A percentile compares a stretch with the other conserved stretches of the same genome.
Evolutionary conservation across 2,797 vertebrate species (phyloP).

Genomic region (Gadopsis marmoratus): DNA sequence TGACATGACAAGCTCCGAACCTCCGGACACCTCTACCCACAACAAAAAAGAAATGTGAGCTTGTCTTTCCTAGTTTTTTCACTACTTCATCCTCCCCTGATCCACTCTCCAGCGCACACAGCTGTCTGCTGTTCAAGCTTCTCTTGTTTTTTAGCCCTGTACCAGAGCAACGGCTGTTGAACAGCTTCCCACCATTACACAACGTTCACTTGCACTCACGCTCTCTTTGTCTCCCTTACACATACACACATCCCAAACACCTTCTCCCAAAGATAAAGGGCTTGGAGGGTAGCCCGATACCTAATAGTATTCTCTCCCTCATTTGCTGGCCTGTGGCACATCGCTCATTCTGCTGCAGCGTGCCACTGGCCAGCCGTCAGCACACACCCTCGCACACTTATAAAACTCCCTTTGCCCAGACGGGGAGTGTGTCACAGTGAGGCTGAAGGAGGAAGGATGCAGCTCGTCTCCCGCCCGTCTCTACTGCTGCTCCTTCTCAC

Average conservation of each 20-base stretch:
- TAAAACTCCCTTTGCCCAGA: slow-evolving; percentile 80
- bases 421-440: slow-evolving; percentile 74
- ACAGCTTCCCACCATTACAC: slow-evolving; percentile 82
- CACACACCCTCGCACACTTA: slow-evolving; percentile 80
- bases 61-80: slow-evolving; percentile 48
- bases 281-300: slow-evolving; percentile 73
- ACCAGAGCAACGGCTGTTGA: slow-evolving; percentile 80
- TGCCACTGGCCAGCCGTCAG: slow-evolving; percentile 80
- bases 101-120: slow-evolving; percentile 60
- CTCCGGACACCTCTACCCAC: slow-evolving; percentile 34
- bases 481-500: slow-evolving; percentile 77
- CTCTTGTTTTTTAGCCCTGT: slow-evolving; percentile 66
- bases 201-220: slow-evolving; percentile 75
- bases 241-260: slow-evolving; percentile 78
- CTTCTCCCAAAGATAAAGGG: slow-evolving; percentile 81
- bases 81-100: slow-evolving; percentile 49
- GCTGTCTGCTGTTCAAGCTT: slow-evolving; percentile 70
- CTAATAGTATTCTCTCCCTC: slow-evolving; percentile 74
- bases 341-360: slow-evolving; percentile 72
- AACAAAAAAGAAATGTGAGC: slow-evolving; percentile 56
- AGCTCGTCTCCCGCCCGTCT: slow-evolving; percentile 66
- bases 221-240: slow-evolving; percentile 73
- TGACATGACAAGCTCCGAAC: slow-evolving; percentile 52
- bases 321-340: slow-evolving; percentile 78
- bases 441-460: slow-evolving; percentile 79